phyloP scores from a whole-genome alignment of 2,888 invertebrate genomes.

The Cryptosula pallasiana region DNA sequence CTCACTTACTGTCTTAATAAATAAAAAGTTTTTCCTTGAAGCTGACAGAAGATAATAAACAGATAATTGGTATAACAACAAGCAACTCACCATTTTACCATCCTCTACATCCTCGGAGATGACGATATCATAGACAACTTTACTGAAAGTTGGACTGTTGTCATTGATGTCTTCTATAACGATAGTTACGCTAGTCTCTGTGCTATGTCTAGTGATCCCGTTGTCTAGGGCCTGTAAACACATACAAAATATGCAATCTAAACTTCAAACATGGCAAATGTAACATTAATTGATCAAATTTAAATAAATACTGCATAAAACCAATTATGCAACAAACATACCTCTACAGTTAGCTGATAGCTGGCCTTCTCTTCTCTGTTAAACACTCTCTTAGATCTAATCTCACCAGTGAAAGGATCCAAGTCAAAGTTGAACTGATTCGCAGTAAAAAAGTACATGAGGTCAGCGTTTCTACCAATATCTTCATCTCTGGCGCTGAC shows the following conservation, averaged over 20 bases:
- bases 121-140: slow-evolving; percentile 64
- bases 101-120: neutral
- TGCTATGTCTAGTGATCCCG: slow-evolving; percentile 75
- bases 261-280: no score
- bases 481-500: slow-evolving; percentile 71
- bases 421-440: slow-evolving; percentile 64
- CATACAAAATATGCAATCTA: no score
- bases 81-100: slow-evolving; percentile 3
- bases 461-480: slow-evolving; percentile 75
- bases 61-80: no score
- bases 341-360: slow-evolving; percentile 76
- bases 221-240: slow-evolving; percentile 34
- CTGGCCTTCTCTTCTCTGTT: slow-evolving; percentile 54
- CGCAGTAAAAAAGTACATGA: slow-evolving; percentile 65
- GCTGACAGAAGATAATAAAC: no score
- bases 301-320: no score
- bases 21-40: no score
- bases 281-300: no score
- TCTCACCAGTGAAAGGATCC: slow-evolving; percentile 87
- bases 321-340: no score
- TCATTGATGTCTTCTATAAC: slow-evolving; percentile 78
- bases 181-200: slow-evolving; percentile 75
- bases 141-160: slow-evolving; percentile 75
- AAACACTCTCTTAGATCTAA: slow-evolving; percentile 71
- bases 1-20: no score